Evolutionary conservation across 2,888 invertebrate species (phyloP), one percentile per base, ranked within the genome.

Genomic region (Agonopterix arenella): DNA sequence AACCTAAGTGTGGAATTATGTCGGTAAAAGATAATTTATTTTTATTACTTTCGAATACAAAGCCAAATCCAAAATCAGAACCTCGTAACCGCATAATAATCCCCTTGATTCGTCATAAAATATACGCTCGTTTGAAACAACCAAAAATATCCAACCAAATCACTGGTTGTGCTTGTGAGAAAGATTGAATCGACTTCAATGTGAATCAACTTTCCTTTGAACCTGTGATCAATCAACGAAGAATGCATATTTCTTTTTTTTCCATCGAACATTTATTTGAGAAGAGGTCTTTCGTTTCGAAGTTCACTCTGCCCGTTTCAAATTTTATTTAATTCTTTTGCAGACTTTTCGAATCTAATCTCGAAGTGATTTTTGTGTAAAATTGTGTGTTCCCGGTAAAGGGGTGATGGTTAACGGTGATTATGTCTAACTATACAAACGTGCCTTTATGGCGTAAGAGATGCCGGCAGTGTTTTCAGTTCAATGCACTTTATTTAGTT

Each of bases 401-500:
- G 13, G 10, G 13, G 44, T 38, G 46, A 50, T 44, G 46, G 28
- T 28, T 45, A 48, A 48, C 47, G 48, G 51, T 11, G 45, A 51
- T 51, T 51, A 48, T 42, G 47, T 40, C 36, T 41, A 41, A 36
- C 28, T 28, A 47, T 52, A 60, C 58, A 57, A 60, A 59, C 52
- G 59, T 52, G 54, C 49, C 56, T 54, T 64, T 60, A 61, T 64
- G 56, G 57, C 56, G 52, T 57, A 59, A 64, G 54, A 64, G 54
- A 59, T 55, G 59, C 57, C 52, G 53, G 57, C 55, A 59, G 44
- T 61, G 58, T 58, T 64, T 66, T 59, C 59, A 61, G 66, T 66
- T 72, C 71, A 60, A 65, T 69, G 70, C 63, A 69, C 74, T 66
- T 61, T 60, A 67, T 66, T 62, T 67, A 61, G 60, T 60, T 64